Evolutionary conservation across 2,797 vertebrate genomes (phyloP).

Genomic region (Cirrhinus mrigala): DNA sequence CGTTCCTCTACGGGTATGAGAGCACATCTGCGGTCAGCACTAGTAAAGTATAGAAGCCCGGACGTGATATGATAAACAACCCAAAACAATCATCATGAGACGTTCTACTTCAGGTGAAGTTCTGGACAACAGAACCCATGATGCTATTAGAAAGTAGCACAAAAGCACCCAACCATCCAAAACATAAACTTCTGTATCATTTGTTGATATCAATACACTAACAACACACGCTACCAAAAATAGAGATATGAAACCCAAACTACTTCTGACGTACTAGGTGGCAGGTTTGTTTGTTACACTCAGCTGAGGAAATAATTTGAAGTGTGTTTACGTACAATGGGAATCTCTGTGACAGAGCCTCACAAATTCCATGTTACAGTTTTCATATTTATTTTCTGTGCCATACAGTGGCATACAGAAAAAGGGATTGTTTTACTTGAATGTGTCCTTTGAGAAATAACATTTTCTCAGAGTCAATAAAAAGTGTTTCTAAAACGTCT

Average conservation of each 20-base stretch:
- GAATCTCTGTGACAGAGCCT: neutral
- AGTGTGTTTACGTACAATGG: conserved; percentile 13
- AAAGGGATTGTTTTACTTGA: neutral
- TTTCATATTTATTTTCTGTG: conserved; percentile 28
- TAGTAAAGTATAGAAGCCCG: conserved; percentile 81
- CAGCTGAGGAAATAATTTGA: neutral
- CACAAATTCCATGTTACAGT: neutral
- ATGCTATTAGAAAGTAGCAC: neutral
- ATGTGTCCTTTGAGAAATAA: neutral
- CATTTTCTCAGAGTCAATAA: neutral
- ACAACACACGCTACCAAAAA: neutral
- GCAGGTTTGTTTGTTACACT: neutral
- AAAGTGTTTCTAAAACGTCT: conserved; percentile 10
- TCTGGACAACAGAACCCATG: neutral
- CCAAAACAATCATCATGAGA: neutral
- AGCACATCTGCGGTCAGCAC: conserved; percentile 83
- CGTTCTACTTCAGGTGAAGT: neutral
- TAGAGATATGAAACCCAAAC: neutral
- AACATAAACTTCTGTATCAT: neutral
- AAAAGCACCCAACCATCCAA: neutral
- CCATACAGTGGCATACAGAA: neutral
- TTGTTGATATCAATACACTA: neutral
- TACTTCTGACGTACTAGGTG: neutral
- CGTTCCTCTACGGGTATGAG: conserved; percentile 95
- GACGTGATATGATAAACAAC: neutral